phyloP scores from a whole-genome alignment of 2,888 invertebrate genomes.

The Myathropa florea region DNA sequence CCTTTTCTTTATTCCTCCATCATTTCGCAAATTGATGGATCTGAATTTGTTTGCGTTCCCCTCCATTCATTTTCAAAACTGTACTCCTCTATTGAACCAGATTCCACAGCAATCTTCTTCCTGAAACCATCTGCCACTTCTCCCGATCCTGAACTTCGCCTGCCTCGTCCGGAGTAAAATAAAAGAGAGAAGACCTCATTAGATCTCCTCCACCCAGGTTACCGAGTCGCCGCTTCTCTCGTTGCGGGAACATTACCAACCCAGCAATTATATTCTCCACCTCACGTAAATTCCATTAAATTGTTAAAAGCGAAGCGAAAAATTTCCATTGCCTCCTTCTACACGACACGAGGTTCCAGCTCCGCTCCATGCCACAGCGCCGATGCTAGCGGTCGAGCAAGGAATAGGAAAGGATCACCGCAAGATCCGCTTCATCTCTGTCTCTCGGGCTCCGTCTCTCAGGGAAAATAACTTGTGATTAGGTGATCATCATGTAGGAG shows the following conservation, averaged over 20 bases:
- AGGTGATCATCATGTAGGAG: constrained; percentile 69
- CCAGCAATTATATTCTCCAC: constrained; percentile 62
- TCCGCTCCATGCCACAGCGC: no score
- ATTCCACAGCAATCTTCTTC: background rate
- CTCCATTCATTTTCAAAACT: background rate
- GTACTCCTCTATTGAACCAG: background rate
- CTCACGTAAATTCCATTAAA: constrained; percentile 69
- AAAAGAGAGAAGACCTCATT: background rate
- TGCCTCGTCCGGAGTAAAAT: background rate
- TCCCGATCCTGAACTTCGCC: background rate
- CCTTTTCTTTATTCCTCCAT: background rate
- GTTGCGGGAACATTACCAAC: constrained; percentile 23
- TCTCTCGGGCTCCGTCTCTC: background rate
- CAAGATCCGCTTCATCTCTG: background rate
- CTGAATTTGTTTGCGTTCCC: background rate
- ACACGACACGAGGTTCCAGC: background rate
- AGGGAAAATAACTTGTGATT: constrained; percentile 59
- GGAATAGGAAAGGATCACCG: constrained; percentile 44
- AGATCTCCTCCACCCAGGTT: constrained; percentile 24
- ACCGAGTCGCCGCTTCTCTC: background rate
- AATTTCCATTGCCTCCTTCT: constrained; percentile 49
- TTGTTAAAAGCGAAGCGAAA: constrained; percentile 66
- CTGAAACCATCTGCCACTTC: background rate
- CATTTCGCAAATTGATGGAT: background rate
- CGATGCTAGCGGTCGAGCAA: background rate